Percentiles rank a stretch among this genome's conserved stretches.
phyloP scores from a whole-genome alignment of 2,888 invertebrate genomes.

The Torymus aiolomorphi region DNA sequence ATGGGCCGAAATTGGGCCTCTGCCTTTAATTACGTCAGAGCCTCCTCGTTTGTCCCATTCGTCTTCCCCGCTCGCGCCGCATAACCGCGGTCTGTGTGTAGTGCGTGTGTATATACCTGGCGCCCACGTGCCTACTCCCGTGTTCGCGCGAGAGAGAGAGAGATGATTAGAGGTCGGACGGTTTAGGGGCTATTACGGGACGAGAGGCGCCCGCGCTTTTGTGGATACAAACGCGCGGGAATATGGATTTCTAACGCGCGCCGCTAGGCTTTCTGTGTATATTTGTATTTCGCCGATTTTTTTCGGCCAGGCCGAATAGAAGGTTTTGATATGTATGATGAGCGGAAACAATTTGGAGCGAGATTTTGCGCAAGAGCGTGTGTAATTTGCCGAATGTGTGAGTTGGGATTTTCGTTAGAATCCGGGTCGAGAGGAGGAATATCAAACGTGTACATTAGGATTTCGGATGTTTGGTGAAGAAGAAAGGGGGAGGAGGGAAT shows the following conservation, averaged over 20 bases:
- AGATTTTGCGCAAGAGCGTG: not conserved
- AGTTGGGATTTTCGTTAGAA: conserved; percentile 39
- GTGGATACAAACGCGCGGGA: not conserved
- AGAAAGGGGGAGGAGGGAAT: not conserved
- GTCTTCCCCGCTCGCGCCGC: conserved; percentile 55
- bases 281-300: not conserved
- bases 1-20: conserved; percentile 70
- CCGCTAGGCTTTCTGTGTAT: not conserved
- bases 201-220: not conserved
- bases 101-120: conserved; percentile 1
- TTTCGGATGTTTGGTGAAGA: not conserved
- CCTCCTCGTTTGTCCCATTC: conserved; percentile 72
- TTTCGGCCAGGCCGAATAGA: not conserved
- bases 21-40: conserved; percentile 70
- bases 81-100: conserved; percentile 20
- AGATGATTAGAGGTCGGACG: conserved; percentile 45
- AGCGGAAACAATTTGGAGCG: conserved; percentile 37
- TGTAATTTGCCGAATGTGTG: conserved; percentile 31
- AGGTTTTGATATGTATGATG: conserved; percentile 19
- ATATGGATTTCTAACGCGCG: conserved; percentile 1
- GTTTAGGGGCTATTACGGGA: conserved; percentile 18
- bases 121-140: conserved; percentile 18
- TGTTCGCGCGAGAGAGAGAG: not conserved
- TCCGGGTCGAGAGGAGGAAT: conserved; percentile 18
- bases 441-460: conserved; percentile 18